Conservation (phyloP, 2,113 vertebrate genomes). For the Galbula dea region DNA sequence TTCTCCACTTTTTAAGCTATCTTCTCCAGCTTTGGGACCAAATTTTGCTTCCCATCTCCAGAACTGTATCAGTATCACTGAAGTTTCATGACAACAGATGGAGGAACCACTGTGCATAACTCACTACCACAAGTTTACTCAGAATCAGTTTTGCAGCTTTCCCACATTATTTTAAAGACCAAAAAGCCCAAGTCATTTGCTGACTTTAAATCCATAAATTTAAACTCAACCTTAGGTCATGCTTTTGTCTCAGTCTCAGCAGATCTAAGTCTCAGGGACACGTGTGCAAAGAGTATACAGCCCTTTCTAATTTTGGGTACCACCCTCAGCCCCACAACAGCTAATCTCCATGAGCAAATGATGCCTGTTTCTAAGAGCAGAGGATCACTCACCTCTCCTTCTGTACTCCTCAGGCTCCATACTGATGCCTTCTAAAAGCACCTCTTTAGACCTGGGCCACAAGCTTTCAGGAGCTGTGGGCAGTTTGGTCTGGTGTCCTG, state of each 20-base stretch:
- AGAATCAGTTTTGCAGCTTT: background rate
- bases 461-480: background rate
- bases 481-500: background rate
- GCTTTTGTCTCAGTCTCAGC: background rate
- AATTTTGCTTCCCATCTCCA: background rate
- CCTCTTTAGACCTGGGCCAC: background rate
- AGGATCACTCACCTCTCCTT: conserved; percentile 68
- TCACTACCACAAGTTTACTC: background rate
- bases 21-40: background rate
- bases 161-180: background rate
- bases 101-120: background rate
- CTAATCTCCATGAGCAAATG: background rate
- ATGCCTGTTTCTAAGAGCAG: background rate
- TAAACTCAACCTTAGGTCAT: background rate
- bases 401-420: conserved; percentile 76
- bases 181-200: background rate
- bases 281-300: background rate
- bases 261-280: background rate
- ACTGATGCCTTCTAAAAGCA: background rate
- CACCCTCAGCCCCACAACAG: background rate
- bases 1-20: background rate
- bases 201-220: background rate
- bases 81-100: background rate
- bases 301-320: background rate
- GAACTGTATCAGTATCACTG: background rate